Percentiles rank a stretch among this genome's conserved stretches.
These are phyloP conservation scores for Peribatodes rhomboidaria DNA, from an alignment of 2,888 invertebrate species.

Conservation along the genomic window DNA sequence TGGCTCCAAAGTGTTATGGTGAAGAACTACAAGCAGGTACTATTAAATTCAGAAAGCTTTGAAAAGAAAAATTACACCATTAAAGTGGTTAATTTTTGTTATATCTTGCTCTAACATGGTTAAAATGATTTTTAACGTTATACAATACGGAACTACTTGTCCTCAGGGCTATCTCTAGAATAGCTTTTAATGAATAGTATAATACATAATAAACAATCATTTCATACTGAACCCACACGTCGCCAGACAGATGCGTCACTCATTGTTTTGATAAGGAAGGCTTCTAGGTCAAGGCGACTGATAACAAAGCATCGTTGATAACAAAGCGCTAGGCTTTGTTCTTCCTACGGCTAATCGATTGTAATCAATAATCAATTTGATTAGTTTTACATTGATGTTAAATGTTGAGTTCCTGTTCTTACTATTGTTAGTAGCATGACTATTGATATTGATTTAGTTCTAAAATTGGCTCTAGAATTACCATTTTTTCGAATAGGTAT, in stretches of 20 bases:
- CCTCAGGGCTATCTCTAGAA: not conserved
- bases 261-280: slow-evolving; percentile 32
- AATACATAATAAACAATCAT: slow-evolving; percentile 12
- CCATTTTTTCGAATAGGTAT: no score
- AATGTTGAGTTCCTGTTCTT: slow-evolving; percentile 21
- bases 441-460: not conserved
- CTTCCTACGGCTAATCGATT: slow-evolving; percentile 18
- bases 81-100: no score
- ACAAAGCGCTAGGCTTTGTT: slow-evolving; percentile 24
- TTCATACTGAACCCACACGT: slow-evolving; percentile 28
- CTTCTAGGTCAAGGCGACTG: slow-evolving; percentile 28
- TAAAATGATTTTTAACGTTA: no score
- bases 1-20: no score
- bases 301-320: slow-evolving; percentile 34
- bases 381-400: slow-evolving; percentile 11
- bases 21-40: no score
- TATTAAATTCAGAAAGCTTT: no score
- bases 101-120: no score
- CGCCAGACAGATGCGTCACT: slow-evolving; percentile 9
- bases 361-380: slow-evolving; percentile 23
- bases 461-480: no score
- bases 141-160: not conserved
- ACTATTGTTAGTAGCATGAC: slow-evolving; percentile 7
- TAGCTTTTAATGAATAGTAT: not conserved
- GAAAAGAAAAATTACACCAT: no score